Conservation (phyloP, 2,113 vertebrate species). For the Channa argus region DNA sequence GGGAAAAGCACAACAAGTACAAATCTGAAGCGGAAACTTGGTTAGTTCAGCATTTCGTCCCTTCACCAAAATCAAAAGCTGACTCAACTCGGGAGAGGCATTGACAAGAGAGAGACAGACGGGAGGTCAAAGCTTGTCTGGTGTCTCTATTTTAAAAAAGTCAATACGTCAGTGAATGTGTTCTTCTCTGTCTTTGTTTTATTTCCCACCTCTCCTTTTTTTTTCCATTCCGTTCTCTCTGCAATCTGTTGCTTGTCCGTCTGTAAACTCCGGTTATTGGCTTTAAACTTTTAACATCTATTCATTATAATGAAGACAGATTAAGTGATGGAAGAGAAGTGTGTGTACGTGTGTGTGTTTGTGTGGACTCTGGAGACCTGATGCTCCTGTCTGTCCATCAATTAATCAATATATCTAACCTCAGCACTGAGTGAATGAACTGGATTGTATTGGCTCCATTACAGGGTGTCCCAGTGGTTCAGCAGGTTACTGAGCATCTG, state of each 20-base stretch:
- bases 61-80: no score
- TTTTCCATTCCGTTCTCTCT: neutral
- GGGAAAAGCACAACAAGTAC: no score
- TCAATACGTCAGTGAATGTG: conserved; percentile 51
- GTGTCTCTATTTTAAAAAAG: conserved; percentile 68
- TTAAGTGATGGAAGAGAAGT: neutral
- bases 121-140: conserved; percentile 35
- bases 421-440: conserved; percentile 41
- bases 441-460: conserved; percentile 25
- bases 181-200: neutral
- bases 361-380: conserved; percentile 44
- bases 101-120: conserved; percentile 5
- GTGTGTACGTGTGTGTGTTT: conserved; percentile 20
- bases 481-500: neutral
- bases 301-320: neutral
- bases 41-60: no score
- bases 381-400: conserved; percentile 60
- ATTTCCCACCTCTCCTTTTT: neutral
- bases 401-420: conserved; percentile 66
- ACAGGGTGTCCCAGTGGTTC: rapidly evolving
- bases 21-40: no score
- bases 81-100: conserved; percentile 11
- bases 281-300: neutral
- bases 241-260: conserved; percentile 16
- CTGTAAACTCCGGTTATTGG: neutral